Percentiles rank a stretch among this genome's conserved stretches.
These are phyloP conservation scores for Scopus umbretta DNA, from an alignment of 2,113 vertebrate genomes.

Conservation along the genomic window DNA sequence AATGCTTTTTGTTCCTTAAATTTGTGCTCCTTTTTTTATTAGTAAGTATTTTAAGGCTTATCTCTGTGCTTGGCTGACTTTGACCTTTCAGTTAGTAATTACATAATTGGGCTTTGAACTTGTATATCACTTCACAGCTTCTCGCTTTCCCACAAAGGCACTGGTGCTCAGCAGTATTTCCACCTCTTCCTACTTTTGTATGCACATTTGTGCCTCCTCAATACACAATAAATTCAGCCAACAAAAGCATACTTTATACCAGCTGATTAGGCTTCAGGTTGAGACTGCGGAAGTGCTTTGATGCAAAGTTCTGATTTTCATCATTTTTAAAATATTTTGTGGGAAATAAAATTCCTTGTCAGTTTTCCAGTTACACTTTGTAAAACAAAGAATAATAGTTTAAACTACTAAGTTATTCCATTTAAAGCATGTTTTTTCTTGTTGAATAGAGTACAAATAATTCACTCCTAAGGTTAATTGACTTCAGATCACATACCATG, in stretches of 20 bases:
- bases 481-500: neutral
- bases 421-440: neutral
- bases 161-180: constrained; percentile 55
- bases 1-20: constrained; percentile 25
- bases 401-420: neutral
- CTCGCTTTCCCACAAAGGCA: constrained; percentile 56
- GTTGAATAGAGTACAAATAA: neutral
- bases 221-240: constrained; percentile 24
- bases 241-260: constrained; percentile 49
- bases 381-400: constrained; percentile 27
- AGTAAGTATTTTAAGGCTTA: constrained; percentile 47
- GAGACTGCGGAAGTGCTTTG: constrained; percentile 44
- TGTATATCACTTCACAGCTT: constrained; percentile 28
- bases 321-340: neutral
- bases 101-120: constrained; percentile 59
- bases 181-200: constrained; percentile 72
- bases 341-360: neutral
- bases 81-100: constrained; percentile 64
- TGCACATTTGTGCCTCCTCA: constrained; percentile 28
- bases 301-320: constrained; percentile 16
- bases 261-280: constrained; percentile 44
- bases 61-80: constrained; percentile 37
- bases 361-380: constrained; percentile 3
- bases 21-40: neutral
- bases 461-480: neutral